phyloP scores from a whole-genome alignment of 2,113 vertebrate genomes.

The Ardeotis arabs region DNA sequence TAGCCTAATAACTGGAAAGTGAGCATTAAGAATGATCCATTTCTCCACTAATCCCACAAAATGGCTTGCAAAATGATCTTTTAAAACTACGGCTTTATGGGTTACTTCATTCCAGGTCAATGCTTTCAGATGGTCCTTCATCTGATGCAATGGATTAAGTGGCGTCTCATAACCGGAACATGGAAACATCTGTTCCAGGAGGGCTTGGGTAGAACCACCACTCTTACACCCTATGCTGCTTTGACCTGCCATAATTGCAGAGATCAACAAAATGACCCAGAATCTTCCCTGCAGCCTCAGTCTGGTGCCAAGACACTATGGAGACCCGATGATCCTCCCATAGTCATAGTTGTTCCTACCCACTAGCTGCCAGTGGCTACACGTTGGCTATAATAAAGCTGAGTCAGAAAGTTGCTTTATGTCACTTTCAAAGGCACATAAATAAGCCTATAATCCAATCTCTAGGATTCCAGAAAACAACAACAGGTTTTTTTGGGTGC shows the following conservation, averaged over 20 bases:
- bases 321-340: background rate
- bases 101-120: background rate
- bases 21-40: background rate
- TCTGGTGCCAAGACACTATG: background rate
- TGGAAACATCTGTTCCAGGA: rapidly evolving
- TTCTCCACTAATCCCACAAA: background rate
- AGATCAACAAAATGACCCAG: background rate
- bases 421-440: background rate
- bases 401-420: background rate
- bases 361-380: background rate
- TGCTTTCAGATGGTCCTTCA: background rate
- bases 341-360: background rate
- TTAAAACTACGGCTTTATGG: background rate
- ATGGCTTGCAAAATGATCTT: background rate
- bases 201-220: background rate
- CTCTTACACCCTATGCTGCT: background rate
- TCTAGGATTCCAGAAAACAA: background rate
- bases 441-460: background rate
- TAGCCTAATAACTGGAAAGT: background rate
- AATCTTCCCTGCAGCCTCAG: background rate
- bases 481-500: background rate
- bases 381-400: background rate
- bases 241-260: background rate
- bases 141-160: background rate
- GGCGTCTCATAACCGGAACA: background rate